Evolutionary conservation across 2,888 invertebrate species (phyloP), one percentile per base, ranked within the genome.

Genomic region (Ophioninae sp.): DNA sequence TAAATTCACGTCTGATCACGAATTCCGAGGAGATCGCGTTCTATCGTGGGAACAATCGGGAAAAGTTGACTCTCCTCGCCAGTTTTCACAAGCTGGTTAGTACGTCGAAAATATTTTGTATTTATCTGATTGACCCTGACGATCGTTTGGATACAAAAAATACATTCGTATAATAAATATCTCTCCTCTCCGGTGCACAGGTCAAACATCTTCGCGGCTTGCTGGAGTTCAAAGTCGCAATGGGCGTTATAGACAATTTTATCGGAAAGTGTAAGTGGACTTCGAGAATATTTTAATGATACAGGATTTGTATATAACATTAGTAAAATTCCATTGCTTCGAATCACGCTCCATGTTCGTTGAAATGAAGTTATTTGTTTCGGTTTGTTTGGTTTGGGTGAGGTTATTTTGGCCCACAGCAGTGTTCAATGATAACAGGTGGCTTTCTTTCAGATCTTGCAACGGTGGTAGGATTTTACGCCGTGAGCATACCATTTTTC

Each of bases 221-320:
- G 94, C 95, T 98, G 82, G 96, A 97, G 91, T 99, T 99, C 94
- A 95, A 97, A 85, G 96, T 98, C 68, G 94, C 96, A 62, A 98
- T 99, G 96, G 99, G 99, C 74, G 96, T 99, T 90, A 93, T 99
- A 23, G 99, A 99, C 93, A 99, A 99, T 93, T 96, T 99, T 85
- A 95, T 99, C 78, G 99, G 98, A 64, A 99, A 99, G 95, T 99
- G 98, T 98, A 94, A 94, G 95, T 93, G 6, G 37, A 81, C 7
- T 56, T 50, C 59, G 8, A 61, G 20, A 37, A 39, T 59, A 6
- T 59, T n/a, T n/a, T n/a, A n/a, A n/a, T n/a, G n/a, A 57, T 37
- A 37, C 56, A 56, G 20, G n/a, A 62, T 10, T 30, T 57, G 41
- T 72, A 21, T 6, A 21, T 62, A 23, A 62, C n/a, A 20, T 20